Evolutionary conservation across 2,113 vertebrate species (phyloP).

Genomic region (Xiphophorus hellerii): DNA sequence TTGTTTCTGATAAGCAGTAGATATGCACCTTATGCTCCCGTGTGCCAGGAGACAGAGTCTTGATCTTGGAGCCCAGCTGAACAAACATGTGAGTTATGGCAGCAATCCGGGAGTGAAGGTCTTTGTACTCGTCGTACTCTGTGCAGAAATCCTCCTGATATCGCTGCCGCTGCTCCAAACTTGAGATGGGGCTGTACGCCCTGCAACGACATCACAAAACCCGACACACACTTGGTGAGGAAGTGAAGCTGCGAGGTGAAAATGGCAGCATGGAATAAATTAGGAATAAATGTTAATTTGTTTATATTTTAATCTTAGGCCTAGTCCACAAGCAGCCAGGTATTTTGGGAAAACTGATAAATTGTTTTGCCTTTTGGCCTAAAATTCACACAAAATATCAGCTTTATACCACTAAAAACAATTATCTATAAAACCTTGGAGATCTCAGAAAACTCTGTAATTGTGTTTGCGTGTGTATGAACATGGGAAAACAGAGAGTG

Average conservation of each 20-base stretch:
- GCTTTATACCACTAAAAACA: no score
- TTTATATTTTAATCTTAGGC: no score
- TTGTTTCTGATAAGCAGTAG: neutral
- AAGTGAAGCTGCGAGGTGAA: neutral
- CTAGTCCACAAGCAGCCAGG: no score
- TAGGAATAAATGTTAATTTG: neutral
- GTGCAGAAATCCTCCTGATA: slow-evolving; percentile 85
- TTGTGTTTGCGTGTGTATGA: no score
- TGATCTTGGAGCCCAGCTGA: slow-evolving; percentile 85
- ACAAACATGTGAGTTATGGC: slow-evolving; percentile 82
- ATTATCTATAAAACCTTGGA: no score
- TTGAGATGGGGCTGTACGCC: slow-evolving; percentile 70
- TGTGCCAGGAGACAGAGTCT: slow-evolving; percentile 79
- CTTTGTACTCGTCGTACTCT: slow-evolving; percentile 82
- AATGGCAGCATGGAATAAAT: no score
- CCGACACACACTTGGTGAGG: neutral
- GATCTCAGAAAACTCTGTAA: no score
- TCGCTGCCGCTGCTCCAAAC: slow-evolving; percentile 76
- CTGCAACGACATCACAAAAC: slow-evolving; percentile 57
- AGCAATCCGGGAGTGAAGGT: slow-evolving; percentile 80
- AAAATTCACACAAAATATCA: no score
- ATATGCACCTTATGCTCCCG: slow-evolving; percentile 80
- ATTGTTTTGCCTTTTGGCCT: no score
- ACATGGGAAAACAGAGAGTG: no score
- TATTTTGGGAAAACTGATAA: no score